Percentiles rank a stretch among this genome's conserved stretches.
Conservation (phyloP, 2,888 invertebrate species). For the Oligia strigilis region DNA sequence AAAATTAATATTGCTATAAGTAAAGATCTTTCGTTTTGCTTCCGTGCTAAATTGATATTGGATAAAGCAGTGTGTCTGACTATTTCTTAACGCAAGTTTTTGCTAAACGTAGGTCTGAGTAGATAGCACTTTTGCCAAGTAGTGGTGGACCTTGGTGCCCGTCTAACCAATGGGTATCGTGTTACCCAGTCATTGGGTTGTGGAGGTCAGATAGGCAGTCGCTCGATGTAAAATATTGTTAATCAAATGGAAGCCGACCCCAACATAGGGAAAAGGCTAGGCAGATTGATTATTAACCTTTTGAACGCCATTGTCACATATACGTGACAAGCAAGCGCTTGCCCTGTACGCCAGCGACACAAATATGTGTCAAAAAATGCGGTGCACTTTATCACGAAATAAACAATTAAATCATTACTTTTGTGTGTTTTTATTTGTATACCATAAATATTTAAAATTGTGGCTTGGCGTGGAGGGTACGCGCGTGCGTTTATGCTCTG, state of each 20-base stretch:
- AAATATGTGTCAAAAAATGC: too few relatives aligned
- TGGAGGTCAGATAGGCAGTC: not conserved
- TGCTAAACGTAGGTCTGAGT: not conserved
- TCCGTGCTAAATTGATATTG: constrained; percentile 8
- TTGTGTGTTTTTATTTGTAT: too few relatives aligned
- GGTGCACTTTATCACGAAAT: too few relatives aligned
- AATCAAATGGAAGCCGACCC: not conserved
- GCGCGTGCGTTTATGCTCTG: too few relatives aligned
- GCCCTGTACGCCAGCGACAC: too few relatives aligned
- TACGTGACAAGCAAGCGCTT: too few relatives aligned
- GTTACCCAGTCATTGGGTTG: too few relatives aligned
- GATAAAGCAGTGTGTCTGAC: not conserved
- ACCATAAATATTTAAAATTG: too few relatives aligned
- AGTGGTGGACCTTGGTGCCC: not conserved
- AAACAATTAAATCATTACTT: too few relatives aligned
- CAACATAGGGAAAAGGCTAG: too few relatives aligned
- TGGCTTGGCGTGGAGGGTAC: too few relatives aligned
- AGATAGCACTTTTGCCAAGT: not conserved
- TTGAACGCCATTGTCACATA: too few relatives aligned
- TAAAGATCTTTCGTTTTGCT: not conserved
- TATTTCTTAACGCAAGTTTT: not conserved
- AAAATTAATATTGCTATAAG: constrained; percentile 18
- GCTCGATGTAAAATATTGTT: not conserved
- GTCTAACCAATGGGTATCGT: not conserved
- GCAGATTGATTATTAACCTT: not conserved